A percentile compares a stretch with the other conserved stretches of the same genome.
Evolutionary conservation across 64 coral and sea anemone species (phyloP).

Genomic region (Dendrophyllia cribrosa): DNA sequence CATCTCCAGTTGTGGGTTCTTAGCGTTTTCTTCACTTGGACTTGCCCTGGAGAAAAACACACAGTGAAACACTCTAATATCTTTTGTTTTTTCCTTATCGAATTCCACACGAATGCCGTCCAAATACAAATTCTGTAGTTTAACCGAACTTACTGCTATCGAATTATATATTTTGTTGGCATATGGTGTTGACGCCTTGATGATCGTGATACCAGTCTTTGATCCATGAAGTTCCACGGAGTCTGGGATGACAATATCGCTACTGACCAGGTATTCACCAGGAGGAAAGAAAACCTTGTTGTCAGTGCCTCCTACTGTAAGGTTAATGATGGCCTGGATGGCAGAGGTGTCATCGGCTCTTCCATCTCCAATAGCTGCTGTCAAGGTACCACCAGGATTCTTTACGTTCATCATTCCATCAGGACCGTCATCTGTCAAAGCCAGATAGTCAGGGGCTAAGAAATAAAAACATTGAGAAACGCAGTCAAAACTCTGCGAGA

Average conservation of each 20-base stretch:
- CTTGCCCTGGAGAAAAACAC: slow-evolving; percentile 3
- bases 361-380: slow-evolving; percentile 27
- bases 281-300: slow-evolving; percentile 49
- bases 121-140: neutral
- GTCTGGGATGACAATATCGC: neutral
- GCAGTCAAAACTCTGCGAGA: neutral
- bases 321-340: slow-evolving; percentile 26
- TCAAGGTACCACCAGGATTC: slow-evolving; percentile 1
- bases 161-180: neutral
- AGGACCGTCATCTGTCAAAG: neutral
- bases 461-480: neutral
- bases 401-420: slow-evolving; percentile 21
- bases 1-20: neutral
- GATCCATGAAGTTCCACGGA: slow-evolving; percentile 5
- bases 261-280: slow-evolving; percentile 21
- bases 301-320: neutral
- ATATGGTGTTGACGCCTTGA: slow-evolving; percentile 6
- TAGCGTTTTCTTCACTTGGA: neutral
- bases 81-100: neutral
- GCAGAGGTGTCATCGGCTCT: slow-evolving; percentile 5
- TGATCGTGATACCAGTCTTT: neutral
- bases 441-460: neutral
- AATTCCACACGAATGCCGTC: slow-evolving; percentile 36
- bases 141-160: neutral
- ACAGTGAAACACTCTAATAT: neutral